phyloP scores from a whole-genome alignment of 1,140 invertebrate species.

The Polypedilum pembai region DNA sequence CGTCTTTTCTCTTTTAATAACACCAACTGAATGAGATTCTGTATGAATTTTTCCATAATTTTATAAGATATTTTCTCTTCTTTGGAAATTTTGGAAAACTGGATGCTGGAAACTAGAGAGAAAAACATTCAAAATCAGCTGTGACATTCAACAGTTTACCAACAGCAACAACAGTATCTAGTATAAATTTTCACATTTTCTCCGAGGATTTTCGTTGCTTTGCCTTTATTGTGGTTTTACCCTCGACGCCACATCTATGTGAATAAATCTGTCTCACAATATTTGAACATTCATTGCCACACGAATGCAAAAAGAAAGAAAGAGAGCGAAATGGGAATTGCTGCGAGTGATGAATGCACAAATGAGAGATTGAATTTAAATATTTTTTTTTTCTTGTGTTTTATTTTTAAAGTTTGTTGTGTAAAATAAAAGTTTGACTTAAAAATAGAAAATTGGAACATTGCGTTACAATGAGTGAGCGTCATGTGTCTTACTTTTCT shows the following conservation, averaged over 20 bases:
- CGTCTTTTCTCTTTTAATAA: no score
- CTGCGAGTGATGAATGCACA: background rate
- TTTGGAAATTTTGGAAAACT: background rate
- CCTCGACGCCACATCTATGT: no score
- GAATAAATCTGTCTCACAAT: no score
- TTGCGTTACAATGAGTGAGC: no score
- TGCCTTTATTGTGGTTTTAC: no score
- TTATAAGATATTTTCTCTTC: no score
- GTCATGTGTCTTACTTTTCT: background rate
- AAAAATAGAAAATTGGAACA: slow-evolving; percentile 21
- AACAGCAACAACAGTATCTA: background rate
- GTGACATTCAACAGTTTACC: background rate
- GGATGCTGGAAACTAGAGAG: background rate
- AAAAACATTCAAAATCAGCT: background rate
- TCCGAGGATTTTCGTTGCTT: no score
- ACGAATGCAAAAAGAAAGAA: no score
- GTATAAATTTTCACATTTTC: no score
- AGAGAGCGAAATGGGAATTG: background rate
- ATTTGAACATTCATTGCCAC: no score
- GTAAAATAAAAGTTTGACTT: background rate
- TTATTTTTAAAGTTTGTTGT: background rate
- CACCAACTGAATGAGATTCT: no score
- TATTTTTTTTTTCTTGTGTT: background rate
- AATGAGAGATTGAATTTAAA: background rate
- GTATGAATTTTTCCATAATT: no score